These are phyloP conservation scores for Nomada fabriciana DNA, from an alignment of 2,888 invertebrate species.

Conservation along the genomic window DNA sequence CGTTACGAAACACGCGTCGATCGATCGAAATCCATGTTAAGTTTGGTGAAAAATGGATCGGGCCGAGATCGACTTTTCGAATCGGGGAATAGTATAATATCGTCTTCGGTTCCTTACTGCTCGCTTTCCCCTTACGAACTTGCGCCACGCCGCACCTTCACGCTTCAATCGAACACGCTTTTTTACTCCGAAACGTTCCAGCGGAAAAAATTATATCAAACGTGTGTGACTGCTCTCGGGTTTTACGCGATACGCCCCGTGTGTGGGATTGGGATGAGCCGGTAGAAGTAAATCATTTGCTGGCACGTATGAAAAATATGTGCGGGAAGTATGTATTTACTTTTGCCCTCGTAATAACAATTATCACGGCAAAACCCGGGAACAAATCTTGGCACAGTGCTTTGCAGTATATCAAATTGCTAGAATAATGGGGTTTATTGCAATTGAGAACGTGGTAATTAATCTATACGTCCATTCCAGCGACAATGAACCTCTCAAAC, in stretches of 20 bases:
- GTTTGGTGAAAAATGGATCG: conserved; percentile 52
- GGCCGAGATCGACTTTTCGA: conserved; percentile 47
- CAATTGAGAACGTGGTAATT: no score
- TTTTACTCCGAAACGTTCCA: conserved; percentile 48
- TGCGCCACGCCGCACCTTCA: conserved; percentile 57
- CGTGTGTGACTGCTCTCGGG: neutral
- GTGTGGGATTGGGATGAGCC: neutral
- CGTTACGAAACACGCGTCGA: conserved; percentile 51
- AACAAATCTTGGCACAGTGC: no score
- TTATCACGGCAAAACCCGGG: no score
- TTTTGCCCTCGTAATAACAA: no score
- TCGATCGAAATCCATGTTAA: conserved; percentile 28
- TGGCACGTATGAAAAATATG: no score
- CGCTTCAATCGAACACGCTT: conserved; percentile 59
- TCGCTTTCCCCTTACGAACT: conserved; percentile 51
- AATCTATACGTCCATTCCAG: no score
- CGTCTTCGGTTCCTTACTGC: conserved; percentile 41
- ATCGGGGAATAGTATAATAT: conserved; percentile 33
- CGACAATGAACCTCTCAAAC: no score
- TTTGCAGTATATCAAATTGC: no score
- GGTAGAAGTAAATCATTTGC: no score
- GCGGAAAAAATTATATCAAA: conserved; percentile 34
- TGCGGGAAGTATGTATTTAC: no score
- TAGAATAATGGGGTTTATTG: no score
- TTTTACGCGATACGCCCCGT: neutral